These are phyloP conservation scores for Ciconia boyciana DNA, from an alignment of 2,113 vertebrate species.

Conservation along the genomic window DNA sequence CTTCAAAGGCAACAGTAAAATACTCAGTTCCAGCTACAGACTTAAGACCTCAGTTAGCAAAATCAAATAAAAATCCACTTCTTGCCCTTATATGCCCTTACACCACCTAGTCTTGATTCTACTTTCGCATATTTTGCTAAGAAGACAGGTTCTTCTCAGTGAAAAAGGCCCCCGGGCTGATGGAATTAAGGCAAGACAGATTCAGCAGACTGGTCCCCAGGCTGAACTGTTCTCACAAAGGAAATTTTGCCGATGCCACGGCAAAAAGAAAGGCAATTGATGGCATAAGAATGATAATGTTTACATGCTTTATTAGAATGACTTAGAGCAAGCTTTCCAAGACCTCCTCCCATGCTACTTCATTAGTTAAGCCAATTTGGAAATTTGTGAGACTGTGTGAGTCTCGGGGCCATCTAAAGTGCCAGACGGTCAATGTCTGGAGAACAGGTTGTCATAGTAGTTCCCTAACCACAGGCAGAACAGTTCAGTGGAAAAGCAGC, in stretches of 20 bases:
- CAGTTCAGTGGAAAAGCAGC: constrained; percentile 11
- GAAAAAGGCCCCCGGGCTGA: background rate
- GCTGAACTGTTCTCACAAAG: background rate
- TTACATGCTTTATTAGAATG: background rate
- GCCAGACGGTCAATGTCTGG: background rate
- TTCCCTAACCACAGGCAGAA: background rate
- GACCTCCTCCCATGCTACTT: background rate
- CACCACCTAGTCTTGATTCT: background rate
- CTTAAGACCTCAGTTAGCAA: background rate
- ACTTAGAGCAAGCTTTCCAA: background rate
- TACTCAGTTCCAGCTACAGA: background rate
- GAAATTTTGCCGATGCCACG: background rate
- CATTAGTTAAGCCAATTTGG: background rate
- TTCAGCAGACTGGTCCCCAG: background rate
- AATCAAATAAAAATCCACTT: background rate
- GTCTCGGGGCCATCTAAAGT: background rate
- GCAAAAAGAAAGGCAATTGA: background rate
- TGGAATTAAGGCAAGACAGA: background rate
- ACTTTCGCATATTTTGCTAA: background rate
- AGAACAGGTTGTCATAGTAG: constrained; percentile 4
- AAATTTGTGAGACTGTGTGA: background rate
- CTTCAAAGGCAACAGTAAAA: background rate
- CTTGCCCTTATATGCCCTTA: background rate
- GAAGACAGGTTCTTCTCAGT: background rate
- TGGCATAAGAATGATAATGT: background rate